A percentile compares a stretch with the other conserved stretches of the same genome.
These are phyloP conservation scores for Pogoniulus pusillus DNA, from an alignment of 2,797 vertebrate genomes.

Conservation along the genomic window DNA sequence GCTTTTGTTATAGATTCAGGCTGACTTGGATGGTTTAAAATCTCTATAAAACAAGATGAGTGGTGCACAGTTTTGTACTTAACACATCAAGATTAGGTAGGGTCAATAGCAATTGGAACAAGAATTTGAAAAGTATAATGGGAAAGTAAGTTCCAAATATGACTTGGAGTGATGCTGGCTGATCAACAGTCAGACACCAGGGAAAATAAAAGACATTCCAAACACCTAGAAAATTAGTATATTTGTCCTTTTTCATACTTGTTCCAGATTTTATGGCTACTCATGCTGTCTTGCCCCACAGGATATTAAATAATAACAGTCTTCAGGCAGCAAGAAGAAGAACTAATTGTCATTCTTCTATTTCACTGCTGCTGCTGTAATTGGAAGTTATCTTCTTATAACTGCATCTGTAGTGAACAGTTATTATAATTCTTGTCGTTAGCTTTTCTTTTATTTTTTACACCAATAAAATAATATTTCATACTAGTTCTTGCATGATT, in stretches of 20 bases:
- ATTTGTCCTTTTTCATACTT: slow-evolving; percentile 20
- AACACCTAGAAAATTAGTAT: slow-evolving; percentile 5
- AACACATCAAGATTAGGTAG: background rate
- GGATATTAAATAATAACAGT: slow-evolving; percentile 65
- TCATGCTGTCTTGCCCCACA: slow-evolving; percentile 42
- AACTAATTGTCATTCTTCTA: slow-evolving; percentile 62
- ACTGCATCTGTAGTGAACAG: slow-evolving; percentile 70
- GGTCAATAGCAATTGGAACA: background rate
- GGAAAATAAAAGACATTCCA: background rate
- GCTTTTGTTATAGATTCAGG: background rate
- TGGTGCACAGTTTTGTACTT: background rate
- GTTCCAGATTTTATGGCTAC: slow-evolving; percentile 14
- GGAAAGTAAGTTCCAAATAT: background rate
- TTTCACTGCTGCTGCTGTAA: slow-evolving; percentile 62
- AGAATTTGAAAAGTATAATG: background rate
- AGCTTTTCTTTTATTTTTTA: slow-evolving; percentile 62
- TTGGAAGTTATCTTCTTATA: slow-evolving; percentile 73
- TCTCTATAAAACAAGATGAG: background rate
- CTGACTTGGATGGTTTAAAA: background rate
- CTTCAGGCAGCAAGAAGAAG: slow-evolving; percentile 40
- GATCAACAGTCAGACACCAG: background rate
- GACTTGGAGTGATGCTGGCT: background rate
- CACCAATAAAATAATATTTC: slow-evolving; percentile 54
- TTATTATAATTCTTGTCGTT: slow-evolving; percentile 76
- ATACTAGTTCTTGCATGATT: slow-evolving; percentile 14